Percentiles rank a stretch among this genome's conserved stretches.
These are phyloP conservation scores for Drosophila cracens DNA, from an alignment of 2,888 invertebrate genomes.

Conservation along the genomic window DNA sequence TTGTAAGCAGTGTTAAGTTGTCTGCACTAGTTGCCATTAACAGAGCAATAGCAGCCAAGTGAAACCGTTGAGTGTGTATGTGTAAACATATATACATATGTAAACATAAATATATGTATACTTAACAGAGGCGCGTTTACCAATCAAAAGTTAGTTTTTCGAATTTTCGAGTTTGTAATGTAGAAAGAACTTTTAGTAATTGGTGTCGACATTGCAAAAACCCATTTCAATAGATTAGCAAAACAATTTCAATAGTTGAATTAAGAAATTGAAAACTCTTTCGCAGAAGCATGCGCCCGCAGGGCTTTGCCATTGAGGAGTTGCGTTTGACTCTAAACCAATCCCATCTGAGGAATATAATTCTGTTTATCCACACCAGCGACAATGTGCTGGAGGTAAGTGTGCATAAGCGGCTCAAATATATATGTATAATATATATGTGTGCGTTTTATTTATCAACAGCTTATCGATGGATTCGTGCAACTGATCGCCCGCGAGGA, in stretches of 20 bases:
- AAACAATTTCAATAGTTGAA: neutral
- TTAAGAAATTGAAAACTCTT: neutral
- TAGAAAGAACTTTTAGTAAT: neutral
- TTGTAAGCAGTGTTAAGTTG: conserved; percentile 57
- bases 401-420: neutral
- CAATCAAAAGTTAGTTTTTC: neutral
- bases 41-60: conserved; percentile 10
- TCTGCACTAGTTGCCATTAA: conserved; percentile 32
- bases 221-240: neutral
- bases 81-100: neutral
- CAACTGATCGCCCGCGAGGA: conserved; percentile 44
- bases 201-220: neutral
- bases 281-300: conserved; percentile 48
- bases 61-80: neutral
- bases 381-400: conserved; percentile 57
- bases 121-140: neutral
- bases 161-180: neutral
- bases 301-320: conserved; percentile 58
- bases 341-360: conserved; percentile 22
- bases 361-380: conserved; percentile 42
- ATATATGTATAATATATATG: neutral
- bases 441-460: neutral
- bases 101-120: neutral
- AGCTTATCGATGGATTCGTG: conserved; percentile 49
- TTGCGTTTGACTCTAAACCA: conserved; percentile 29